Evolutionary conservation across 37 sponge, comb jelly and placozoan species (phyloP).

Genomic region (Ephydatia muelleri): DNA sequence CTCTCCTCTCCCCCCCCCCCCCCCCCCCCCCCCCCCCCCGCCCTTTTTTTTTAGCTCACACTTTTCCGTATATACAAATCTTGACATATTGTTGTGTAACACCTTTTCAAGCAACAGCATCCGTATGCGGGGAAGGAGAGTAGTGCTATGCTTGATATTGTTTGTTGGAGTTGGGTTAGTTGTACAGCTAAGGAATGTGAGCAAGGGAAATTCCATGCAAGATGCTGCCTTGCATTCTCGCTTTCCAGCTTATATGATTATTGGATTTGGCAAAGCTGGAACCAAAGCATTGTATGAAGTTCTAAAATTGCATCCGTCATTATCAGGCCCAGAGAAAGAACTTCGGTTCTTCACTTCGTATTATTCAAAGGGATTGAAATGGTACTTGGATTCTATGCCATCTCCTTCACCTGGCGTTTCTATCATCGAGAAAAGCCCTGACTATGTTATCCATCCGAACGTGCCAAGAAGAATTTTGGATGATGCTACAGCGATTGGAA

Average conservation of each 20-base stretch:
- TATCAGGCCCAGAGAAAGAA: constrained; percentile 66
- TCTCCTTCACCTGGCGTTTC: not conserved
- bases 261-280: constrained; percentile 90
- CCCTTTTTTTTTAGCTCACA: not conserved
- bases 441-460: constrained; percentile 52
- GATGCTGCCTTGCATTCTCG: not conserved
- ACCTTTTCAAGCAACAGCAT: too few species aligned
- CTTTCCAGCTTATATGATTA: constrained; percentile 81
- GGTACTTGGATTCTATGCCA: constrained; percentile 68
- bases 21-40: too few species aligned
- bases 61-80: not conserved
- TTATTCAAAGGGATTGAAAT: constrained; percentile 45
- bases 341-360: constrained; percentile 64
- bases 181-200: not conserved
- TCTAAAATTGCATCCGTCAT: constrained; percentile 59
- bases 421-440: constrained; percentile 83
- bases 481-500: not conserved
- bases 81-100: too few species aligned
- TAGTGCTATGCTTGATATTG: too few species aligned
- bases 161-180: too few species aligned
- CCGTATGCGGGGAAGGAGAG: too few species aligned
- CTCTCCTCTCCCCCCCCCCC: not conserved
- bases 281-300: constrained; percentile 78
- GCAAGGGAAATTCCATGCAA: not conserved
- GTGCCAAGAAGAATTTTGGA: constrained; percentile 33